Evolutionary conservation across 2,888 invertebrate genomes (phyloP).

Genomic region (Lumbricus terrestris): DNA sequence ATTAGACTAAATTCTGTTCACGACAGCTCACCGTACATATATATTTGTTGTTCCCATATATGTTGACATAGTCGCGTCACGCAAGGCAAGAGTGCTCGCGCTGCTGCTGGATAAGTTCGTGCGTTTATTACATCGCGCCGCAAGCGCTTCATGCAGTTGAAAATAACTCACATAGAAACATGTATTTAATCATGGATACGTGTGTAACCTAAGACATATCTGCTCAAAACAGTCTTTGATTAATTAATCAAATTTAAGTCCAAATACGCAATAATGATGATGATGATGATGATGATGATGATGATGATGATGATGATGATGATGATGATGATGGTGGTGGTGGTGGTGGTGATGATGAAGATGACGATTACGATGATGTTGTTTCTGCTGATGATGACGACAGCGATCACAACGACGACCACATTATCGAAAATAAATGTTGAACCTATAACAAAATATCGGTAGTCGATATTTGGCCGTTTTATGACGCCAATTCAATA

Average conservation of each 20-base stretch:
- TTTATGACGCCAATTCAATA: not conserved
- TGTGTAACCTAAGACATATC: too few relatives aligned
- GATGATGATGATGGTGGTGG: too few relatives aligned
- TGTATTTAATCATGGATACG: not conserved
- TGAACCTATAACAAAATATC: not conserved
- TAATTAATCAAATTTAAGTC: too few relatives aligned
- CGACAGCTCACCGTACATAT: not conserved
- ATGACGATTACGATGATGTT: not conserved
- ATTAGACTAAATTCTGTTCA: too few relatives aligned
- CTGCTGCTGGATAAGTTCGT: not conserved
- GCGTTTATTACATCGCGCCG: too few relatives aligned
- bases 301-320: too few relatives aligned
- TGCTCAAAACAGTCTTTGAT: too few relatives aligned
- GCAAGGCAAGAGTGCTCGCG: not conserved
- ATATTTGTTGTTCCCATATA: constrained; percentile 3
- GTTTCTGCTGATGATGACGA: not conserved
- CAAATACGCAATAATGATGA: too few relatives aligned
- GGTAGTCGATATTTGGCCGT: not conserved
- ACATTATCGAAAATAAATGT: too few relatives aligned
- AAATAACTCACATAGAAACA: not conserved
- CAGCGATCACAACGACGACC: not conserved
- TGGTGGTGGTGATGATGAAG: too few relatives aligned
- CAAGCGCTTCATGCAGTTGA: not conserved
- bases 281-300: too few relatives aligned
- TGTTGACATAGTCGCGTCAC: not conserved